These are phyloP conservation scores for Leptinotarsa rubiginosa DNA, from an alignment of 2,888 invertebrate genomes.

Conservation along the genomic window DNA sequence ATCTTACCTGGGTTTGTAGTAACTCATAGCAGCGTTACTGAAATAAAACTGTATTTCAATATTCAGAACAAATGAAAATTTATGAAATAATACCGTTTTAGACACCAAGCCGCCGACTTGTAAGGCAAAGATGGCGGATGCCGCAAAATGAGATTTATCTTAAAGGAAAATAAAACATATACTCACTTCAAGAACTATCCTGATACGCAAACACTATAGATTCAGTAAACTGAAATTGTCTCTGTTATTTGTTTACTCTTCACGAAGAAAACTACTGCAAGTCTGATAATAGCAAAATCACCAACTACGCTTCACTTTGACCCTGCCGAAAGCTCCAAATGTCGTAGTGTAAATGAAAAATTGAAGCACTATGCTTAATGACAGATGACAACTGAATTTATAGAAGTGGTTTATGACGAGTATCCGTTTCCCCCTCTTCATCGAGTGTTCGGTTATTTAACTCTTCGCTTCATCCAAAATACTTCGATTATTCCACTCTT, in stretches of 20 bases:
- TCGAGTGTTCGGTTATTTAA: background rate
- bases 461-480: too few species aligned
- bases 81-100: background rate
- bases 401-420: background rate
- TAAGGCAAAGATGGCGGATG: background rate
- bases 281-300: too few species aligned
- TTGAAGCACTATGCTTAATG: background rate
- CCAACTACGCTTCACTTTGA: too few species aligned
- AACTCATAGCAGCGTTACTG: slow-evolving; percentile 59
- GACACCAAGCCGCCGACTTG: background rate
- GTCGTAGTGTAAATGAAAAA: too few species aligned
- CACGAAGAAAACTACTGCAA: too few species aligned
- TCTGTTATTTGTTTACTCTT: too few species aligned
- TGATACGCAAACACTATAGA: too few species aligned
- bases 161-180: too few species aligned
- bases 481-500: too few species aligned
- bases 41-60: slow-evolving; percentile 54
- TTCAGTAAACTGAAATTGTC: too few species aligned
- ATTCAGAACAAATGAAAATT: background rate
- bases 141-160: background rate
- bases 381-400: background rate
- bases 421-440: background rate
- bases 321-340: too few species aligned
- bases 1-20: slow-evolving; percentile 61
- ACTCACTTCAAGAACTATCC: too few species aligned